A percentile compares a stretch with the other conserved stretches of the same genome.
Evolutionary conservation across 2,888 invertebrate species (phyloP).

Genomic region (Cetonia aurata): DNA sequence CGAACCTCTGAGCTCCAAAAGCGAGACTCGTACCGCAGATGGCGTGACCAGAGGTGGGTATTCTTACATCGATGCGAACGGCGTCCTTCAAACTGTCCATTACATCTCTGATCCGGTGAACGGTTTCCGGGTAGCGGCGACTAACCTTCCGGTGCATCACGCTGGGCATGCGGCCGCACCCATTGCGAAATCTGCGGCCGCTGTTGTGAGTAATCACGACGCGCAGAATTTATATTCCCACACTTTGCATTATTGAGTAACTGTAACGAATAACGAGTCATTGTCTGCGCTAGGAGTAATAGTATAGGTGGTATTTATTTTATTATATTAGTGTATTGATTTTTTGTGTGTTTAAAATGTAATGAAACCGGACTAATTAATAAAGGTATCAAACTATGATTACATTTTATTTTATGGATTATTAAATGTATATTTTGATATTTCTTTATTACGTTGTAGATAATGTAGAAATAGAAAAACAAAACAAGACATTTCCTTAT

Average conservation of each 20-base stretch:
- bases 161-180: constrained; percentile 39
- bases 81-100: constrained; percentile 74
- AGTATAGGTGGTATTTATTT: too few species aligned
- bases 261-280: background rate
- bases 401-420: too few species aligned
- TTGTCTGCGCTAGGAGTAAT: background rate
- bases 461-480: too few species aligned
- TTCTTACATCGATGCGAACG: constrained; percentile 78
- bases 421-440: too few species aligned
- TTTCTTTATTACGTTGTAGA: too few species aligned
- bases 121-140: constrained; percentile 76
- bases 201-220: constrained; percentile 43
- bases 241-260: constrained; percentile 37
- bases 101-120: constrained; percentile 74
- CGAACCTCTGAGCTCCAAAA: constrained; percentile 75
- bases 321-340: too few species aligned
- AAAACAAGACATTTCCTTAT: too few species aligned
- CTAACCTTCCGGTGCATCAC: constrained; percentile 71
- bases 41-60: constrained; percentile 76
- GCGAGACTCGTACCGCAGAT: constrained; percentile 72
- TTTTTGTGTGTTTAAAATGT: too few species aligned
- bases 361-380: too few species aligned
- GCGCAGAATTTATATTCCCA: constrained; percentile 41
- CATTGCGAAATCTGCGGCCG: constrained; percentile 36
- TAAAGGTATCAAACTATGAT: too few species aligned